Percentiles rank a stretch among this genome's conserved stretches.
phyloP scores from a whole-genome alignment of 2,797 vertebrate genomes.

The Oreochromis grahami region DNA sequence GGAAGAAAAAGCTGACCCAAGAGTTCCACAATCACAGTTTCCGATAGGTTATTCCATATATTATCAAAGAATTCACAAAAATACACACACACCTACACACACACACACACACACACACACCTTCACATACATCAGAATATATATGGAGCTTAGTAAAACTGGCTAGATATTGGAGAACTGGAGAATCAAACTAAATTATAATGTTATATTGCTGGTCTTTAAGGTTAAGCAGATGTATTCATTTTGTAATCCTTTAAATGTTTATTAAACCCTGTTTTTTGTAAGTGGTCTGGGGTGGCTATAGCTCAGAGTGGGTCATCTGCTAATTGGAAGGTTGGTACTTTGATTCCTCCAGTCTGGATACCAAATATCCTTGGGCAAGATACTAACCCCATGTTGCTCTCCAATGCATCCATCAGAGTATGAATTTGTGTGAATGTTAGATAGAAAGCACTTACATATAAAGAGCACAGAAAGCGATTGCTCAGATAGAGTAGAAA shows the following conservation, averaged over 20 bases:
- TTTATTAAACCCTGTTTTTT: not conserved
- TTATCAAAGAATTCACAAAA: not conserved
- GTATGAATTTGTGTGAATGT: not conserved
- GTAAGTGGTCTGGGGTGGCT: not conserved
- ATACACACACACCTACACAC: not conserved
- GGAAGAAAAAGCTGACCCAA: not conserved
- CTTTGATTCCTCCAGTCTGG: not conserved
- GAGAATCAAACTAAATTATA: not conserved
- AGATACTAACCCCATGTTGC: not conserved
- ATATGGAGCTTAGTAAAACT: not conserved
- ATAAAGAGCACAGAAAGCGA: not conserved
- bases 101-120: not conserved
- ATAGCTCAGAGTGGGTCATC: not conserved
- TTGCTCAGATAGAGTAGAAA: not conserved
- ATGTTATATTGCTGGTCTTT: not conserved
- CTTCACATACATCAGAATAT: fast-evolving
- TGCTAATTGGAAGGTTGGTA: not conserved
- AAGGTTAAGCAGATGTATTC: not conserved
- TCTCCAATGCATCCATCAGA: not conserved
- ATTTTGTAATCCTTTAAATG: not conserved
- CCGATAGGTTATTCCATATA: not conserved
- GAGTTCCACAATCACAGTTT: not conserved
- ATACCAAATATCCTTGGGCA: not conserved
- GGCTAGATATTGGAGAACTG: not conserved
- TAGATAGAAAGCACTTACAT: not conserved